phyloP scores from a whole-genome alignment of 30 jellyfish, hydroid and myxozoan species.

The Mastigias papua region DNA sequence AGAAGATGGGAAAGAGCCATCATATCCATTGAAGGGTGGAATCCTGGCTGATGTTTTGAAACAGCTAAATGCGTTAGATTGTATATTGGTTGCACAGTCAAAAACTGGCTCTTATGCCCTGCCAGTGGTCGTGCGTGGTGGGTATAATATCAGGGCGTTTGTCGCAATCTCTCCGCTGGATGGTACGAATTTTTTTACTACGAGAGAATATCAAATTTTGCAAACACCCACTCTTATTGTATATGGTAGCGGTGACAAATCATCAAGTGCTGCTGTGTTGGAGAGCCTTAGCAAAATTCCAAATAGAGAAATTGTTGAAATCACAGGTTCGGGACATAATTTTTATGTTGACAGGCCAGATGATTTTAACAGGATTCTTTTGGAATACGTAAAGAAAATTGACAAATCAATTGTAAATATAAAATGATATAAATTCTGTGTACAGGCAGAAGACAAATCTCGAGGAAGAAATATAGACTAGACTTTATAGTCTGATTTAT shows the following conservation, averaged over 20 bases:
- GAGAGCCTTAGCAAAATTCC: slow-evolving; percentile 38
- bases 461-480: too few species aligned
- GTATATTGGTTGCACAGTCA: slow-evolving; percentile 69
- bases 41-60: slow-evolving; percentile 41
- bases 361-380: slow-evolving; percentile 43
- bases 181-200: slow-evolving; percentile 35
- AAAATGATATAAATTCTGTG: too few species aligned
- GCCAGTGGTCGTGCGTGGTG: slow-evolving; percentile 80
- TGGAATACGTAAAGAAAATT: background rate
- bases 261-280: slow-evolving; percentile 39
- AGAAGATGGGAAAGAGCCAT: slow-evolving; percentile 5
- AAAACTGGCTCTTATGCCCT: slow-evolving; percentile 73
- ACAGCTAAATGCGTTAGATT: slow-evolving; percentile 47
- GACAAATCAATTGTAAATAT: too few species aligned
- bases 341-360: slow-evolving; percentile 61
- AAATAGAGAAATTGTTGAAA: slow-evolving; percentile 51
- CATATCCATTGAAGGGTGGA: slow-evolving; percentile 57
- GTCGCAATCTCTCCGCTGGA: slow-evolving; percentile 71
- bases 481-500: too few species aligned
- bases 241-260: slow-evolving; percentile 51
- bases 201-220: slow-evolving; percentile 44
- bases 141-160: slow-evolving; percentile 55
- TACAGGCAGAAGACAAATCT: too few species aligned
- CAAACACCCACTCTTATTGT: slow-evolving; percentile 57
- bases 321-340: slow-evolving; percentile 64